Evolutionary conservation across 64 coral and sea anemone genomes (phyloP), one percentile per base, ranked within the genome.

Genomic region (Montipora sp.): DNA sequence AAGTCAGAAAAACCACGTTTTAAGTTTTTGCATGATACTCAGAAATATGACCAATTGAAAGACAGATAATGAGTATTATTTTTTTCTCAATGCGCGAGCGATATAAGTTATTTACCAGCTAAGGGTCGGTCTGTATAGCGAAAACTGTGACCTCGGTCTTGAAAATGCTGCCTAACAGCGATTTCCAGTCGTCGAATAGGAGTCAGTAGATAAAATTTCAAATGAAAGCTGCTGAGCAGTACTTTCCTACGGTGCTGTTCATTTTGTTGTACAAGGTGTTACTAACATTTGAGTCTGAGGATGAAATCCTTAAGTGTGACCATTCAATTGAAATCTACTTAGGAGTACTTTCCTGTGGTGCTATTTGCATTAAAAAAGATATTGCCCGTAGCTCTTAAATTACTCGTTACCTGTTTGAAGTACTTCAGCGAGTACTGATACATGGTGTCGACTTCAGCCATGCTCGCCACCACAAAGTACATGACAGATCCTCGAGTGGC

Each of bases 391-490:
- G 20, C 8, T 22, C 24, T 11, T 15, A 13, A 51, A 43, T 27
- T 51, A 43, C 68, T 51, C 80, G 19, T 15, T 79, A 98, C 96
- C 94, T 98, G 96, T 78, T 95, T 95, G 46, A 98, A 98, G 82
- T 98, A 98, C 72, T 95, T 98, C 23, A 98, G 89, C 15, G 96
- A 98, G 58, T 98, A 98, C 75, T 98, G 96, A 74, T 98, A 98
- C 96, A 98, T 98, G 5, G 96, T 72, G 81, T 98, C 96, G 47
- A 98, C 96, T 59, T 98, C 96, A 81, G 96, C 96, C 87, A 98
- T 80, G 80, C 96, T 98, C 1, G 96, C 96, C 3, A 99, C 97
- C 11, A 99, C 97, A 77, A 99, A 99, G 79, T 99, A 99, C 97
- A 99, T 99, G 12, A 99, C 97, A 43, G 97, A 99, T 4, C 97